Conservation (phyloP, 2,113 vertebrate genomes). For the Heteronetta atricapilla region DNA sequence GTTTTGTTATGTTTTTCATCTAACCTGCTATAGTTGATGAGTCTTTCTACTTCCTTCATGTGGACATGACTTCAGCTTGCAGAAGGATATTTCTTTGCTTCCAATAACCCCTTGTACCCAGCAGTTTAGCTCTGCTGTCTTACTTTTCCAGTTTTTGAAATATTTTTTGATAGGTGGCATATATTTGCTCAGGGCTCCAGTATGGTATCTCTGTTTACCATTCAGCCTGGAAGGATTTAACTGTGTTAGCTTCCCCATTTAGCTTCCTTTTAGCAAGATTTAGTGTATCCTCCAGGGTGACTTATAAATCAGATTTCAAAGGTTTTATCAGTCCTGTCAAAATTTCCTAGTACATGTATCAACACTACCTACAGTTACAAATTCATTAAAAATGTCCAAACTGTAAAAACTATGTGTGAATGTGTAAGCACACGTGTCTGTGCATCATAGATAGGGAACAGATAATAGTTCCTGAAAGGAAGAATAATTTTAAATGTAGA, state of each 20-base stretch:
- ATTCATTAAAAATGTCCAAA: constrained; percentile 42
- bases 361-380: constrained; percentile 41
- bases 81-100: background rate
- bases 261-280: constrained; percentile 28
- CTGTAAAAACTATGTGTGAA: background rate
- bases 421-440: background rate
- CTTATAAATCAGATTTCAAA: constrained; percentile 38
- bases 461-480: background rate
- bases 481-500: background rate
- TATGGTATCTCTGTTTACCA: background rate
- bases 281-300: constrained; percentile 43
- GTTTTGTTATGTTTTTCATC: background rate
- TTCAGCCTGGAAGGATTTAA: background rate
- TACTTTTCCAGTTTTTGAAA: background rate
- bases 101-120: background rate
- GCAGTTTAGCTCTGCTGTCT: background rate
- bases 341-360: constrained; percentile 16
- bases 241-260: constrained; percentile 3
- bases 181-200: background rate
- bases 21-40: background rate
- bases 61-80: background rate
- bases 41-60: background rate
- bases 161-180: background rate
- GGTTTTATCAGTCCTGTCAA: constrained; percentile 53
- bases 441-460: background rate